Evolutionary conservation across 2,113 vertebrate genomes (phyloP), one percentile per base, ranked within the genome.

Genomic region (Rana temporaria): DNA sequence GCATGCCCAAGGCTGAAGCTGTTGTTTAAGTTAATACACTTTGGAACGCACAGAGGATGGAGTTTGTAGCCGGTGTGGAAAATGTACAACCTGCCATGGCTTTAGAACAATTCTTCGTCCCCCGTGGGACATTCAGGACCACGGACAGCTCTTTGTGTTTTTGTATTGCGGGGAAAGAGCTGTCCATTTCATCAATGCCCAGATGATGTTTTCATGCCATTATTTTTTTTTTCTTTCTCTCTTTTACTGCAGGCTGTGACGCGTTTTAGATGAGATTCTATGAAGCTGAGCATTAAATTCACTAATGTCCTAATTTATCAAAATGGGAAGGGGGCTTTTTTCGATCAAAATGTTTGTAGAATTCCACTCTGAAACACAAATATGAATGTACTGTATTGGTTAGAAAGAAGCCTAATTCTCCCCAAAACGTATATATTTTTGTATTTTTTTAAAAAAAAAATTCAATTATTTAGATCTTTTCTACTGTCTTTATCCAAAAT

Each of bases 251-350:
- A 8, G 56, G 52, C 48, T 71, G 11, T 22, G 9, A 63, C 14
- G 22, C 24, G 11, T 19, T 75, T 60, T 42, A n/a, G 19, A 42
- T 60, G 56, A 60, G 18, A 42, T 75, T 62, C 53, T 60, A 4
- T 20, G n/a, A 14, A 22, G 56, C 56, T 9, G 32, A 20, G 20
- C 17, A n/a, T n/a, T 62, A 56, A n/a, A 22, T 57, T 62, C n/a
- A 32, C 57, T 38, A 42, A 75, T 62, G 72, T 75, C 15, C 22
- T 9, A 4, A 62, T 62, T 62, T 16, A 62, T 75, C 72, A 75
- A 16, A 0, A 22, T 3, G 20, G 30, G 20, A 20, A 19, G 17
- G 6, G 9, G 55, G 20, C 26, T 20, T 73, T 73, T 22, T 17
- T 0, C 20, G 7, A 22, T 18, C 18, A 52, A 69, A 6, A 24